Base-by-base conservation (phyloP, 1,140 invertebrate species). In the Teleopsis dalmanni region DNA sequence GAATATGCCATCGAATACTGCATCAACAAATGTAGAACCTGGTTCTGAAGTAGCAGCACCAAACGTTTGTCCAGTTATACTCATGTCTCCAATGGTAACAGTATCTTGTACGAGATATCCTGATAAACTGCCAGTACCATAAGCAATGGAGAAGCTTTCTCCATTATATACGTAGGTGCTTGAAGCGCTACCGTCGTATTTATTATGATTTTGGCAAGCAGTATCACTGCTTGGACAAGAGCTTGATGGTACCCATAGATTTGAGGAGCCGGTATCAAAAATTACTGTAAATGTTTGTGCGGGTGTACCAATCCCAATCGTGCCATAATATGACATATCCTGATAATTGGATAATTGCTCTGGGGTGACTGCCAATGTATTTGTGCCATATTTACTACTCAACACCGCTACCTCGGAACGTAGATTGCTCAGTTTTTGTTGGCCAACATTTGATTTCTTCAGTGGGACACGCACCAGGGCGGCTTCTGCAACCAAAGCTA, bases 231-330 rank as follows among this genome's bases (percentile, higher is more conserved):
- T 75, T 79, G 62, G 27, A 13, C 94, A 97, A 58, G 89, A 83
- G 70, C 92, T 92, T 0, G 93, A 96, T 11, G 96, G 95, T 46
- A 99, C 83, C 96, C 96, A 99, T 21, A 99, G 77, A 71, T 99
- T 99, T 13, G 95, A 95, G 4, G 94, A 98, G 35, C 96, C 96
- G 8, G 95, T 95, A 71, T 99, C 96, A 75, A 99, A 99, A 33
- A 99, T 84, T 33, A 99, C 95, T 57, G 81, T 85, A 72, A 99
- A 99, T 1, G 74, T 74, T 75, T 99, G 96, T 14, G 87, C 81
- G 13, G 96, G 96, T 34, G 81, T 88, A 40, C 96, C 96, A 72
- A 99, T 93, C 0, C 75, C 74, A 55, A 99, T 98, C 3, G 76
- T 78, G 7, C 96, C 96, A 76, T 89, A 99, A 72, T 99, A 99